These are phyloP conservation scores for Microchirus variegatus DNA, from an alignment of 2,797 vertebrate genomes.

Conservation along the genomic window DNA sequence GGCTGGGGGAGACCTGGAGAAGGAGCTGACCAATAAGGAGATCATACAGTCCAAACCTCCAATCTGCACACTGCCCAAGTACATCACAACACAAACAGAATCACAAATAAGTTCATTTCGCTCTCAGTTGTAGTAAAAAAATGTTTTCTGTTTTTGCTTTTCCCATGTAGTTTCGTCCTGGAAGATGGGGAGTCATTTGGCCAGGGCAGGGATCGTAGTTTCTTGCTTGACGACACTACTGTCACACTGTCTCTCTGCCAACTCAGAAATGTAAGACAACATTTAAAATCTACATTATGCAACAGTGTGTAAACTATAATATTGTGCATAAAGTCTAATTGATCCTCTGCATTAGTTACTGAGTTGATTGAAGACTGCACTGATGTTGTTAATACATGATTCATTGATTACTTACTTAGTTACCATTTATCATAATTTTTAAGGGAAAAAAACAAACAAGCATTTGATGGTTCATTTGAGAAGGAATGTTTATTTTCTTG, in stretches of 20 bases:
- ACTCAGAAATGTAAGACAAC: slow-evolving; percentile 89
- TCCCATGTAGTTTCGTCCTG: slow-evolving; percentile 86
- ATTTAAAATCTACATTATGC: no score
- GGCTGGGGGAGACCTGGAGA: slow-evolving; percentile 97
- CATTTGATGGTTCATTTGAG: slow-evolving; percentile 1
- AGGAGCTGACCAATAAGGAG: slow-evolving; percentile 95
- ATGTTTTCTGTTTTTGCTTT: slow-evolving; percentile 4
- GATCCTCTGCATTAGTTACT: background rate
- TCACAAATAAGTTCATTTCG: background rate
- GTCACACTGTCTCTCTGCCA: slow-evolving; percentile 95
- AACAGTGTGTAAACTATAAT: background rate
- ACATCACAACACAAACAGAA: slow-evolving; percentile 52
- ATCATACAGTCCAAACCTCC: slow-evolving; percentile 98
- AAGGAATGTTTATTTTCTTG: no score
- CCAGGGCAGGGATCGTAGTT: slow-evolving; percentile 93
- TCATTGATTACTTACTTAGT: background rate
- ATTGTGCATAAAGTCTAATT: background rate
- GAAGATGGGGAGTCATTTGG: slow-evolving; percentile 97
- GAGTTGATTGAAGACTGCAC: background rate
- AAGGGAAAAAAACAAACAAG: background rate
- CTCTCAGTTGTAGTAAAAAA: background rate
- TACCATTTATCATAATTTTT: no score
- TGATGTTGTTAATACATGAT: background rate
- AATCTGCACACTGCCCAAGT: slow-evolving; percentile 96
- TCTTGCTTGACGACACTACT: slow-evolving; percentile 94